A percentile compares a stretch with the other conserved stretches of the same genome.
Conservation (phyloP, 2,888 invertebrate genomes). For the Vannuccia rotundouncinata region DNA sequence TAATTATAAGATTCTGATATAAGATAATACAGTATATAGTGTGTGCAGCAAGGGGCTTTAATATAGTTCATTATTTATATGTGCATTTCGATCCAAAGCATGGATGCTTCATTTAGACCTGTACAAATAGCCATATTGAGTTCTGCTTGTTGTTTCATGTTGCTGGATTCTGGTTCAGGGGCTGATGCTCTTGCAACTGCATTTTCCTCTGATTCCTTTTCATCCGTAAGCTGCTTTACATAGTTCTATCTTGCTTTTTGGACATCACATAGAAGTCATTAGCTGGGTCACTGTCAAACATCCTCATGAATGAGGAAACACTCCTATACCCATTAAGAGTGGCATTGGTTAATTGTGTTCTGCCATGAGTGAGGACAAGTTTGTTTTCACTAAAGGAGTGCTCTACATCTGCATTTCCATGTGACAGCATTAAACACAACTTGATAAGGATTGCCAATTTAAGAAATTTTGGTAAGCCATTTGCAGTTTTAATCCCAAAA, state of each 20-base stretch:
- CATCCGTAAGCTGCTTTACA: slow-evolving; percentile 10
- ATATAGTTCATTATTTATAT: too few species aligned
- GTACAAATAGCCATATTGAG: too few species aligned
- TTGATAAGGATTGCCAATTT: slow-evolving; percentile 16
- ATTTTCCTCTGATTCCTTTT: slow-evolving; percentile 21
- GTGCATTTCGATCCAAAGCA: too few species aligned
- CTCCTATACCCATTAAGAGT: slow-evolving; percentile 23
- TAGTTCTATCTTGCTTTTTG: slow-evolving; percentile 14
- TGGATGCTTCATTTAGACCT: too few species aligned
- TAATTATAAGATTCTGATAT: too few species aligned
- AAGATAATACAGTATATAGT: too few species aligned
- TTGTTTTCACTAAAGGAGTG: slow-evolving; percentile 21
- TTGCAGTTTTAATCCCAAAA: slow-evolving; percentile 22
- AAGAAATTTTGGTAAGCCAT: slow-evolving; percentile 17
- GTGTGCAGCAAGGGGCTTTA: too few species aligned
- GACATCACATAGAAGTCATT: not conserved
- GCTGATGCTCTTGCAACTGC: slow-evolving; percentile 21
- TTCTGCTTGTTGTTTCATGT: too few species aligned
- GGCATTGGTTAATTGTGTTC: slow-evolving; percentile 12
- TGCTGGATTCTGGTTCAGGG: slow-evolving; percentile 21
- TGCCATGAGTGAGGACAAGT: slow-evolving; percentile 23
- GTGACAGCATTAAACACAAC: slow-evolving; percentile 24
- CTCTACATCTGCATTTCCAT: slow-evolving; percentile 10
- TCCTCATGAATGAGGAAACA: slow-evolving; percentile 22
- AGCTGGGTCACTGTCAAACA: slow-evolving; percentile 3